A percentile compares a stretch with the other conserved stretches of the same genome.
phyloP scores from a whole-genome alignment of 2,113 vertebrate genomes.

The Lipophrys pholis region DNA sequence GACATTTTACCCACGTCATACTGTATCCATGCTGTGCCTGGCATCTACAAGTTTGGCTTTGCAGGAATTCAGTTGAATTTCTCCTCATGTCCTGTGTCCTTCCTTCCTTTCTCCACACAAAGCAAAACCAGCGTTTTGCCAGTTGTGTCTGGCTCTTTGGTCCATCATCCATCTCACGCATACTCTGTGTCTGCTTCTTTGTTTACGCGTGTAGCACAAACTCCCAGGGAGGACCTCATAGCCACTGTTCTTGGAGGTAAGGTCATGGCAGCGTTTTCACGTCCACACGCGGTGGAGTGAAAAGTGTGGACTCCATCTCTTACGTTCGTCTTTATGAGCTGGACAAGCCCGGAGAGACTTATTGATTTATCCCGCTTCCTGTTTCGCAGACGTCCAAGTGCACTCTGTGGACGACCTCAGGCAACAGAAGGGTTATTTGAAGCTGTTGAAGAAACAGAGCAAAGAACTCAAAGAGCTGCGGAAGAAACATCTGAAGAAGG shows the following conservation, averaged over 20 bases:
- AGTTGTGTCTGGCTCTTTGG: background rate
- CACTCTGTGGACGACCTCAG: constrained; percentile 83
- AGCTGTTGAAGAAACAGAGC: constrained; percentile 86
- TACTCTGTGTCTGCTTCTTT: background rate
- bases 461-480: constrained; percentile 88
- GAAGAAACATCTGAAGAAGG: constrained; percentile 88
- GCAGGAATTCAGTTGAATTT: too few species aligned
- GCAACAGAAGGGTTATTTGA: constrained; percentile 84
- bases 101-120: too few species aligned
- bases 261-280: constrained; percentile 35
- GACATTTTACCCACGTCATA: too few species aligned
- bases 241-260: constrained; percentile 88
- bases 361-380: background rate
- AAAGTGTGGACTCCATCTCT: background rate
- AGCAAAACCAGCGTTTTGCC: too few species aligned
- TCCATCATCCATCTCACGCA: constrained; percentile 48
- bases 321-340: background rate
- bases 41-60: too few species aligned
- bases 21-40: too few species aligned
- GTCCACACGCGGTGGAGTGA: background rate
- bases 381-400: constrained; percentile 79
- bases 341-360: background rate
- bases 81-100: too few species aligned
- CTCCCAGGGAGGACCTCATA: constrained; percentile 86
- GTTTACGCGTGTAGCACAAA: constrained; percentile 65